A percentile compares a stretch with the other conserved stretches of the same genome.
These are phyloP conservation scores for Salticus scenicus DNA, from an alignment of 2,888 invertebrate species.

Conservation along the genomic window DNA sequence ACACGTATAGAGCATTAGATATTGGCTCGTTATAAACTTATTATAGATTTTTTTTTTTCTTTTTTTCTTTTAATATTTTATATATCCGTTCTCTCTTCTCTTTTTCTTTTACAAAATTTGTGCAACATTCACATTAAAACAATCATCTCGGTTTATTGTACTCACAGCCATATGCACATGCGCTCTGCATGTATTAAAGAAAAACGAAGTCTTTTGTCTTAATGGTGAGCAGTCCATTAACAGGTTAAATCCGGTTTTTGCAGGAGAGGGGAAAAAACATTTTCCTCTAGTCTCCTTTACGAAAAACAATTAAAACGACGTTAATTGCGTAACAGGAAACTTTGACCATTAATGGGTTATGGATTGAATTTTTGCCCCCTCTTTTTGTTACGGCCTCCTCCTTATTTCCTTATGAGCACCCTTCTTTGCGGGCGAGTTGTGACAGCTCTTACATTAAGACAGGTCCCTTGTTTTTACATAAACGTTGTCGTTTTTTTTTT, in stretches of 20 bases:
- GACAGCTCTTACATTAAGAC: slow-evolving; percentile 67
- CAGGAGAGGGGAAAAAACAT: background rate
- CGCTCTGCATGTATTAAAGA: background rate
- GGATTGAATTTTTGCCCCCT: slow-evolving; percentile 33
- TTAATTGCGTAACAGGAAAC: slow-evolving; percentile 64
- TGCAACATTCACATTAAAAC: no score
- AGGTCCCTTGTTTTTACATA: slow-evolving; percentile 22
- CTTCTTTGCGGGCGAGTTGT: slow-evolving; percentile 21
- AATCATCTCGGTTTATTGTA: no score
- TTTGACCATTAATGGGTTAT: slow-evolving; percentile 65
- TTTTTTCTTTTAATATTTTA: no score
- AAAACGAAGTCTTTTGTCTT: background rate
- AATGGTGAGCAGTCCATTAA: background rate
- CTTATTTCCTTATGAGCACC: slow-evolving; percentile 10
- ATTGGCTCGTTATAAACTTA: no score
- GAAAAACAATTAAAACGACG: slow-evolving; percentile 64
- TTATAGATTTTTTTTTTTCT: no score
- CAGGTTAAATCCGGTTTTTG: background rate
- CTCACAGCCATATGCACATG: no score
- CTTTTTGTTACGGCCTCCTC: slow-evolving; percentile 5
- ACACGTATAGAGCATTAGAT: no score
- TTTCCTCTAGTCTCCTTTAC: background rate
- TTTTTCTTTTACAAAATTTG: no score
- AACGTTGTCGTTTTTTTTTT: slow-evolving; percentile 5
- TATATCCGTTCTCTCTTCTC: no score